Conservation (phyloP, 2,113 vertebrate species). For the Phrynocephalus versicolor region DNA sequence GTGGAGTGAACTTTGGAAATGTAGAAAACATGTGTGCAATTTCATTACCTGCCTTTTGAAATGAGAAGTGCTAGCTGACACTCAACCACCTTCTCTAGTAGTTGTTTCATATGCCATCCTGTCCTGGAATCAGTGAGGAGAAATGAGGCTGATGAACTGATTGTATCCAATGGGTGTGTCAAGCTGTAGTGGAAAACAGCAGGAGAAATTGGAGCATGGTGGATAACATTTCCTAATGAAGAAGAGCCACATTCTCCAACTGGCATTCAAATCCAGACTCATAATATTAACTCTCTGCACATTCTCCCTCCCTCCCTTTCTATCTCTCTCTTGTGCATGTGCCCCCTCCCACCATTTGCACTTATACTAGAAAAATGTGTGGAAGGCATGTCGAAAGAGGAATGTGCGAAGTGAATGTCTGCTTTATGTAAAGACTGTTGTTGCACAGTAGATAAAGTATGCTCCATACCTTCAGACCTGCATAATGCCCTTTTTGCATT, state of each 20-base stretch:
- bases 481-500: not conserved
- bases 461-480: not conserved
- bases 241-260: not conserved
- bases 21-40: not conserved
- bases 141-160: not conserved
- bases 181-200: not conserved
- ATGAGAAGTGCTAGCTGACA: not conserved
- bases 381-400: not conserved
- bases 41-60: not conserved
- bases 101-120: not conserved
- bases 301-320: no score
- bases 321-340: no score
- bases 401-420: not conserved
- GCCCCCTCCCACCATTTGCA: no score
- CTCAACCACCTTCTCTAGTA: slow-evolving; percentile 2
- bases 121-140: not conserved
- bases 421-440: not conserved
- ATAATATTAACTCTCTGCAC: not conserved
- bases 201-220: not conserved
- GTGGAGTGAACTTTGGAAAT: not conserved
- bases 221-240: not conserved
- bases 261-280: not conserved
- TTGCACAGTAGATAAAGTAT: not conserved
- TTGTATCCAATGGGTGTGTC: not conserved
- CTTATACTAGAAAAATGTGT: not conserved